These are phyloP conservation scores for Aviceda subcristata DNA, from an alignment of 2,113 vertebrate genomes.

Conservation along the genomic window DNA sequence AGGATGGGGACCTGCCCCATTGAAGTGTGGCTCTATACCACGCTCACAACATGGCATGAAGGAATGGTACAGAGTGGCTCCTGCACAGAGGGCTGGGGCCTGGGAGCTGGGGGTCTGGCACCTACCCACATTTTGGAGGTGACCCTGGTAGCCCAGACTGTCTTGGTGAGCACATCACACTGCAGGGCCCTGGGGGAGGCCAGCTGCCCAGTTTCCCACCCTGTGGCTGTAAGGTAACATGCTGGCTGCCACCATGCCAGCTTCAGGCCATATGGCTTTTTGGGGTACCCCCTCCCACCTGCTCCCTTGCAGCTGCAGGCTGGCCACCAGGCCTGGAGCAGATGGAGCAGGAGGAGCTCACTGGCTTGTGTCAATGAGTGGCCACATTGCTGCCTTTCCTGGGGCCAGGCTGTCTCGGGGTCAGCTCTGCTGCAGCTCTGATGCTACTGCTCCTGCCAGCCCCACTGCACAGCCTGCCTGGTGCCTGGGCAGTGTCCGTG, in stretches of 20 bases:
- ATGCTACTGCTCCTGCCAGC: background rate
- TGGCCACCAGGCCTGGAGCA: background rate
- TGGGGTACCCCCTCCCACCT: background rate
- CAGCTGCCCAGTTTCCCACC: background rate
- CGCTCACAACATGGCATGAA: background rate
- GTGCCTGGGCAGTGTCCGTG: background rate
- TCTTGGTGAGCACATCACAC: background rate
- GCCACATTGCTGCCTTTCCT: background rate
- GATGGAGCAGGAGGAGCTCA: background rate
- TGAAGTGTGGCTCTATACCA: background rate
- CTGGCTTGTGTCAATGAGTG: no score
- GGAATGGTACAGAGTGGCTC: background rate
- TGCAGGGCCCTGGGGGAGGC: background rate
- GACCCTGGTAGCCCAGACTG: background rate
- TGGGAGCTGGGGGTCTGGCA: background rate
- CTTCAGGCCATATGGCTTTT: background rate
- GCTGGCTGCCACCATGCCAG: background rate
- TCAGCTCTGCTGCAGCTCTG: background rate
- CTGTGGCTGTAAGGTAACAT: background rate
- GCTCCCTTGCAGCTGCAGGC: background rate
- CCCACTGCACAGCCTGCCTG: rapidly evolving
- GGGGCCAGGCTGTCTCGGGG: rapidly evolving
- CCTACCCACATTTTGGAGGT: background rate
- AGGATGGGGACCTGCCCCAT: constrained; percentile 7
- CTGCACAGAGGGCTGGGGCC: background rate